These are phyloP conservation scores for Deladenus siricidicola DNA, from an alignment of 2,888 invertebrate species.

Conservation along the genomic window DNA sequence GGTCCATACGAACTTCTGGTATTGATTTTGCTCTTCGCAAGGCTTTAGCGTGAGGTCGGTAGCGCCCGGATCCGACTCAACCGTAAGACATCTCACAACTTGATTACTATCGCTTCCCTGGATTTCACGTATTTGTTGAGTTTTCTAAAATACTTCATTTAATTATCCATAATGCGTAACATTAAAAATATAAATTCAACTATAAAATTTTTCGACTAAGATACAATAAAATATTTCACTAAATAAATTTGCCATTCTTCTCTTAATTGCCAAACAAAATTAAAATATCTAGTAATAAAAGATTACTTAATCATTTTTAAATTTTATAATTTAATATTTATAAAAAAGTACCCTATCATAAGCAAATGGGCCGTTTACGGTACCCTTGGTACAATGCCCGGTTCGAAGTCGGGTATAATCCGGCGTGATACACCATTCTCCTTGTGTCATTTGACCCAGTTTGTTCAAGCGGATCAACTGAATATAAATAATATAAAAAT, in stretches of 20 bases:
- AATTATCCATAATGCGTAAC: background rate
- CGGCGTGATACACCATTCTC: slow-evolving; percentile 88
- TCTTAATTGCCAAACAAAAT: no score
- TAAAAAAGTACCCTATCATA: slow-evolving; percentile 65
- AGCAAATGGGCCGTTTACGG: slow-evolving; percentile 88
- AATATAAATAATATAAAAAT: background rate
- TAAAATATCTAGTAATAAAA: no score
- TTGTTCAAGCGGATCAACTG: slow-evolving; percentile 82
- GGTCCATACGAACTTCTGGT: slow-evolving; percentile 32
- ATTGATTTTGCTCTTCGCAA: slow-evolving; percentile 22
- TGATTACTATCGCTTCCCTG: no score
- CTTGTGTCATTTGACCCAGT: slow-evolving; percentile 85
- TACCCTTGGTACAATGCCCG: slow-evolving; percentile 80
- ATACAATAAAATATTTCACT: slow-evolving; percentile 1
- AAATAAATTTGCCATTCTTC: no score
- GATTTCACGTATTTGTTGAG: slow-evolving; percentile 40
- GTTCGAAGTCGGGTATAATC: slow-evolving; percentile 69
- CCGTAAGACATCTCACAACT: slow-evolving; percentile 39
- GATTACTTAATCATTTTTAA: no score
- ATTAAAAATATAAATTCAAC: slow-evolving; percentile 5
- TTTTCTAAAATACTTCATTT: slow-evolving; percentile 41
- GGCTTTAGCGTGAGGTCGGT: slow-evolving; percentile 12
- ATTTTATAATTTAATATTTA: background rate
- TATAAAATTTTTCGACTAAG: slow-evolving; percentile 4
- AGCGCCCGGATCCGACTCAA: slow-evolving; percentile 22